phyloP scores from a whole-genome alignment of 2,888 invertebrate genomes.

The Oligia strigilis region DNA sequence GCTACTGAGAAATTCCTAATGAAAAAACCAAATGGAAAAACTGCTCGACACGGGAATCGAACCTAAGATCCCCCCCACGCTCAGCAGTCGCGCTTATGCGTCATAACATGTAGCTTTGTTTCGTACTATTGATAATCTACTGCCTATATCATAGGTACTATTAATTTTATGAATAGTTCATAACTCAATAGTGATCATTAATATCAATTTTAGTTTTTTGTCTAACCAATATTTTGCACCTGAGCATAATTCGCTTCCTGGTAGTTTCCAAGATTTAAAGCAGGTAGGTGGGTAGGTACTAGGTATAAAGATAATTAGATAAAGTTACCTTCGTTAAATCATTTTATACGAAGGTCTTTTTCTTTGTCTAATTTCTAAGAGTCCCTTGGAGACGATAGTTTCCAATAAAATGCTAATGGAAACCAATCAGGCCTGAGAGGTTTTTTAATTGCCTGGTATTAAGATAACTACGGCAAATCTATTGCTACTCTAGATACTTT shows the following conservation, averaged over 20 bases:
- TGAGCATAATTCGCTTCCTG: slow-evolving; percentile 54
- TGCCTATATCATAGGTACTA: slow-evolving; percentile 24
- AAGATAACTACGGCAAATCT: slow-evolving; percentile 51
- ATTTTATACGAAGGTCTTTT: slow-evolving; percentile 27
- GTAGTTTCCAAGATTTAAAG: slow-evolving; percentile 46
- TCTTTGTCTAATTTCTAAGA: slow-evolving; percentile 45
- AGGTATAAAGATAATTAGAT: slow-evolving; percentile 3
- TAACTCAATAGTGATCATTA: slow-evolving; percentile 42
- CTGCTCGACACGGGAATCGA: not conserved
- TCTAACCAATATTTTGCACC: slow-evolving; percentile 36
- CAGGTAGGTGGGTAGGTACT: slow-evolving; percentile 14
- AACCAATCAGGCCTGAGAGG: slow-evolving; percentile 56
- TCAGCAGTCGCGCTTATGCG: not conserved
- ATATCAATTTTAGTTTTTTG: slow-evolving; percentile 60
- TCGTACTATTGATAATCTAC: not conserved
- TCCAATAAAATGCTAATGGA: slow-evolving; percentile 66
- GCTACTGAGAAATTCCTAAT: not conserved
- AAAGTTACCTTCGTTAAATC: slow-evolving; percentile 24
- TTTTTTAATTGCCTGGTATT: slow-evolving; percentile 59
- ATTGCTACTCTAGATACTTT: slow-evolving; percentile 30
- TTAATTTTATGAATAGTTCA: slow-evolving; percentile 44
- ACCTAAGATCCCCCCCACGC: not conserved
- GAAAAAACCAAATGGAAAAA: not conserved
- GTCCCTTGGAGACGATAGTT: slow-evolving; percentile 55
- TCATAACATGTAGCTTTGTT: not conserved